These are phyloP conservation scores for Gambusia holbrooki DNA, from an alignment of 2,113 vertebrate genomes.

Conservation along the genomic window DNA sequence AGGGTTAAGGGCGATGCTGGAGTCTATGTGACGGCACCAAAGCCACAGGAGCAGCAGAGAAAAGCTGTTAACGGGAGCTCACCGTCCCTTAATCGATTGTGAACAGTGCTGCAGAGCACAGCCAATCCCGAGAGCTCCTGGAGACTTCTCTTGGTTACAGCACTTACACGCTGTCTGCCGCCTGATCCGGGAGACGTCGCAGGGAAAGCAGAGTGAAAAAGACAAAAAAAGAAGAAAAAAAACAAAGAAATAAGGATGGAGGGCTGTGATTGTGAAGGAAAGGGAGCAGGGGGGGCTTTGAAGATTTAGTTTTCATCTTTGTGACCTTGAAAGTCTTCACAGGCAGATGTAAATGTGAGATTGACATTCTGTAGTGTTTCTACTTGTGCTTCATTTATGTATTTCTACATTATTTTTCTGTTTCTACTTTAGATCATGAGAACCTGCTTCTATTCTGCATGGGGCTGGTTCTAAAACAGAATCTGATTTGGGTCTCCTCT, in stretches of 20 bases:
- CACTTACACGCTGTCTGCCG: slow-evolving; percentile 79
- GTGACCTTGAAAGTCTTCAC: slow-evolving; percentile 72
- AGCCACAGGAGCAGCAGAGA: slow-evolving; percentile 75
- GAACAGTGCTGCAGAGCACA: slow-evolving; percentile 75
- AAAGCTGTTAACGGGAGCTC: slow-evolving; percentile 81
- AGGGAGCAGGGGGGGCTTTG: slow-evolving; percentile 45
- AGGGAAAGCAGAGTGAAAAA: slow-evolving; percentile 63
- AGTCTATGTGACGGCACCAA: slow-evolving; percentile 74
- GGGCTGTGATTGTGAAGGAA: slow-evolving; percentile 35
- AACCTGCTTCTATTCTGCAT: slow-evolving; percentile 4
- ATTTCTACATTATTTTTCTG: slow-evolving; percentile 13
- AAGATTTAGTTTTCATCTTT: slow-evolving; percentile 61
- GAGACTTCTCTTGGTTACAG: slow-evolving; percentile 75
- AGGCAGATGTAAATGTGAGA: not conserved
- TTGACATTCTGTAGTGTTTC: slow-evolving; percentile 24
- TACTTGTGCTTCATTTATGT: slow-evolving; percentile 19
- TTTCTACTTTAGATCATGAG: slow-evolving; percentile 22
- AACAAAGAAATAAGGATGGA: slow-evolving; percentile 47
- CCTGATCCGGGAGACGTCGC: slow-evolving; percentile 68
- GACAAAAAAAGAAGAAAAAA: slow-evolving; percentile 46
- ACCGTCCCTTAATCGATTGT: slow-evolving; percentile 82
- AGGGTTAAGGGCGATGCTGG: slow-evolving; percentile 73
- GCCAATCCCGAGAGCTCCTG: slow-evolving; percentile 77
- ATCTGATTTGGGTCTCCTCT: too few species aligned
- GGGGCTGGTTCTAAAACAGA: too few species aligned